Base-by-base conservation (phyloP, 37 sponge, comb jelly and placozoan genomes). In the Axinella damicornis region DNA sequence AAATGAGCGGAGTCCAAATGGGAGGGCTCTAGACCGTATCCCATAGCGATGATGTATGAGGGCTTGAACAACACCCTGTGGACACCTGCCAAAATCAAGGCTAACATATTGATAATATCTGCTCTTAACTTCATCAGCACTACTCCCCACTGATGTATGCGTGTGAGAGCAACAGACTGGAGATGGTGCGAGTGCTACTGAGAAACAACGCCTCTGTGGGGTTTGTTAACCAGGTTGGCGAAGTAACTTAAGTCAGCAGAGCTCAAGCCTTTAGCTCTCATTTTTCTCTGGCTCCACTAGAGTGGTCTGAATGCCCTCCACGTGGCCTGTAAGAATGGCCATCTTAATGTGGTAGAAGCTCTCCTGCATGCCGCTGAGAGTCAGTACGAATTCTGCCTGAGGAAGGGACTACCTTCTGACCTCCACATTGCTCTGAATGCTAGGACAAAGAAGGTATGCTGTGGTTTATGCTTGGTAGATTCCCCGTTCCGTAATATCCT, bases 111-210 rank as follows among this genome's bases (percentile, higher is more conserved):
- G n/a, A n/a, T n/a, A n/a, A n/a, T n/a, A n/a, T n/a, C n/a, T n/a
- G n/a, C n/a, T n/a, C n/a, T n/a, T n/a, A n/a, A n/a, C n/a, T n/a
- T n/a, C n/a, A n/a, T n/a, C n/a, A n/a, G n/a, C n/a, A n/a, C n/a
- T n/a, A 80, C 81, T 54, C 70, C 17, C 84, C 84, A 13, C 54
- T 84, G 22, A 65, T 84, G 76, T 19, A 62, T 25, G 84, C 84
- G 1, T 74, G 74, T 63, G 68, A 84, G 56, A 39, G 53, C 30
- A 54, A 38, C 0, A 12, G 30, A 19, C n/a, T 11, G 2, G 57
- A 54, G 17, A 74, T 63, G 36, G 84, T 65, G 18, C 24, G 65
- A 64, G 46, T 64, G 24, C 76, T 84, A 0, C 67, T 84, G 31
- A 28, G 75, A 30, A 65, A 74, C 19, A 67, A 56, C 27, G 69